Conservation (phyloP, 2,113 vertebrate genomes). For the Phaethon lepturus region DNA sequence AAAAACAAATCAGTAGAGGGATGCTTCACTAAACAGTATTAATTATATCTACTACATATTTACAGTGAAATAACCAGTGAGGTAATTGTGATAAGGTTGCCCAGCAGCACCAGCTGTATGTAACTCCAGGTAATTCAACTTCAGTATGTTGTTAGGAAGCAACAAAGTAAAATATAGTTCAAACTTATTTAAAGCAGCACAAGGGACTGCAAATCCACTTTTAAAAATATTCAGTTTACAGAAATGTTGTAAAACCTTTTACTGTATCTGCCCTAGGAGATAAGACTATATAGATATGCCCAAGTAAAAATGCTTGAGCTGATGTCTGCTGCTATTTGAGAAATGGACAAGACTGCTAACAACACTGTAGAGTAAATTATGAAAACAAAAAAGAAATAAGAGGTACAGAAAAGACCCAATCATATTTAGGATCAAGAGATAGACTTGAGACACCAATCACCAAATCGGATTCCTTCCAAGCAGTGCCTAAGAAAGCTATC, state of each 20-base stretch:
- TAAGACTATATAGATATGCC: neutral
- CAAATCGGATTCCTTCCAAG: neutral
- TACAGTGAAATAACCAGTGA: conserved; percentile 55
- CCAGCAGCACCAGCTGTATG: conserved; percentile 35
- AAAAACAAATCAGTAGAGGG: conserved; percentile 42
- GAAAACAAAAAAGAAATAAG: neutral
- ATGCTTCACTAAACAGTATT: conserved; percentile 38
- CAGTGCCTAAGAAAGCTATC: neutral
- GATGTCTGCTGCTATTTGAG: neutral
- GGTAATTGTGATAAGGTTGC: conserved; percentile 35
- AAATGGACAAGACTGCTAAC: neutral
- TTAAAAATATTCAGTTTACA: neutral
- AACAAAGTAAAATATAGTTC: conserved; percentile 49
- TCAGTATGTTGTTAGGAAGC: neutral
- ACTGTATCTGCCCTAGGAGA: neutral
- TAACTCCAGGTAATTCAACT: conserved; percentile 54
- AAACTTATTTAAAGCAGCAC: conserved; percentile 31
- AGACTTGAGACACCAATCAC: neutral
- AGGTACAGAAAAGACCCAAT: neutral
- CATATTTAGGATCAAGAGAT: neutral
- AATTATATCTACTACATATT: conserved; percentile 35
- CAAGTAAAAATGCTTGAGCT: neutral
- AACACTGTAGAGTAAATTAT: neutral
- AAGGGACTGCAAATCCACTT: neutral
- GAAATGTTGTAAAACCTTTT: neutral